These are phyloP conservation scores for Chelidonichthys spinosus DNA, from an alignment of 2,797 vertebrate species.

Conservation along the genomic window DNA sequence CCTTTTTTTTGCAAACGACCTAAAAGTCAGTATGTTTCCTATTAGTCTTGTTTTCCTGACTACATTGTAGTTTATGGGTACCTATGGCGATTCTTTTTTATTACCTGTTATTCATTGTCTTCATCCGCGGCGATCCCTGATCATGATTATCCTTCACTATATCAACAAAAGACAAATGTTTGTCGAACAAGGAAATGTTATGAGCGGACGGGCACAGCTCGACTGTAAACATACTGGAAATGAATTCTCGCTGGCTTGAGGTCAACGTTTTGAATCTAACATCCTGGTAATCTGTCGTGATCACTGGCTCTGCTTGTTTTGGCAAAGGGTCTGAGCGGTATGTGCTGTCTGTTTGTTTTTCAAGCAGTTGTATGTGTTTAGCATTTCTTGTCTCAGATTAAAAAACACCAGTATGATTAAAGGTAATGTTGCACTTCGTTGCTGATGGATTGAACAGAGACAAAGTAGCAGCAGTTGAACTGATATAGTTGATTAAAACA, in stretches of 20 bases:
- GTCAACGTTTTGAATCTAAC: slow-evolving; percentile 3
- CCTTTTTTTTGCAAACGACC: neutral
- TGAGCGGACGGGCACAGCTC: neutral
- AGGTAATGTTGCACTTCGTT: neutral
- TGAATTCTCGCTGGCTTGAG: neutral
- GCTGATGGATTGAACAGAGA: neutral
- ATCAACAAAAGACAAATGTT: slow-evolving; percentile 4
- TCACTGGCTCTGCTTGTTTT: slow-evolving; percentile 31
- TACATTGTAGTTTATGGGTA: slow-evolving; percentile 9
- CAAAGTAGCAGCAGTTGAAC: neutral
- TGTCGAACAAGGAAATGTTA: neutral
- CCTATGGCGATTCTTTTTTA: neutral
- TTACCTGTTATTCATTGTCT: slow-evolving; percentile 11
- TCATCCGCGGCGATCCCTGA: neutral
- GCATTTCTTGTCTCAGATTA: neutral
- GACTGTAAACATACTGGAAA: slow-evolving; percentile 25
- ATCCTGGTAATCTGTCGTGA: slow-evolving; percentile 40
- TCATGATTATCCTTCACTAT: neutral
- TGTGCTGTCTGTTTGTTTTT: slow-evolving; percentile 5
- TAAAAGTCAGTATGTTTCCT: slow-evolving; percentile 7
- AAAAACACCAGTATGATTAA: neutral
- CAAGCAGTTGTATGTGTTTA: slow-evolving; percentile 12
- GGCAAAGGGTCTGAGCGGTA: slow-evolving; percentile 1
- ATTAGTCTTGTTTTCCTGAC: neutral
- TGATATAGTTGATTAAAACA: neutral